phyloP scores from a whole-genome alignment of 1,140 invertebrate species.

The Marisa cornuarietis region DNA sequence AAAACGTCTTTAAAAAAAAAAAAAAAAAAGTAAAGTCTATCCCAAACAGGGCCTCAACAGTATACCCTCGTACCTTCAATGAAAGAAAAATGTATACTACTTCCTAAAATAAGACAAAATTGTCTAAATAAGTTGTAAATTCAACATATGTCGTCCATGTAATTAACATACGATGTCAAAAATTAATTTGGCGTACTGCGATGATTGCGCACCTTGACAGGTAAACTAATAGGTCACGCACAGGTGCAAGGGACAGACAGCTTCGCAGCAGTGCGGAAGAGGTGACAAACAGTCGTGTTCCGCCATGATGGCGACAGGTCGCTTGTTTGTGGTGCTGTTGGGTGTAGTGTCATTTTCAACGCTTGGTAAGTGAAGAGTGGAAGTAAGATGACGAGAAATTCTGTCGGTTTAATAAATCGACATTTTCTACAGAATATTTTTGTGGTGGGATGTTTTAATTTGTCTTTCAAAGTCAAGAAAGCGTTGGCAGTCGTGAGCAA shows the following conservation, averaged over 20 bases:
- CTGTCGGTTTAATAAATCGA: too few species aligned
- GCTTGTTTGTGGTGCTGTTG: conserved; percentile 1
- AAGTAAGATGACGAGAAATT: too few species aligned
- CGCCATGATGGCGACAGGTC: conserved; percentile 22
- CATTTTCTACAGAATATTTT: background rate
- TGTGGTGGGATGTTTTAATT: background rate
- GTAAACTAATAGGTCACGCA: conserved; percentile 8
- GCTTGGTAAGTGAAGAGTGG: background rate
- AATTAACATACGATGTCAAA: too few species aligned
- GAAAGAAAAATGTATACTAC: too few species aligned
- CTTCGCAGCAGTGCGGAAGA: conserved; percentile 16
- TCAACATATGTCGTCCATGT: too few species aligned
- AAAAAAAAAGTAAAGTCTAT: too few species aligned
- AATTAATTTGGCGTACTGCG: too few species aligned
- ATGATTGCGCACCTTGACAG: conserved; percentile 11
- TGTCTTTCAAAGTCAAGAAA: background rate
- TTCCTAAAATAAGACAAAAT: too few species aligned
- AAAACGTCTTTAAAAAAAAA: too few species aligned
- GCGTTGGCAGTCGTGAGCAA: background rate
- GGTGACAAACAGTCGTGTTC: conserved; percentile 19
- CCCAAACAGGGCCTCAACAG: too few species aligned
- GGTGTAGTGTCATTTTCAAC: conserved; percentile 7
- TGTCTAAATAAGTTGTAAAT: too few species aligned
- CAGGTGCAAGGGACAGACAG: conserved; percentile 21
- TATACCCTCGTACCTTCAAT: too few species aligned